Conservation (phyloP, 2,113 vertebrate species). For the Cygnus atratus region DNA sequence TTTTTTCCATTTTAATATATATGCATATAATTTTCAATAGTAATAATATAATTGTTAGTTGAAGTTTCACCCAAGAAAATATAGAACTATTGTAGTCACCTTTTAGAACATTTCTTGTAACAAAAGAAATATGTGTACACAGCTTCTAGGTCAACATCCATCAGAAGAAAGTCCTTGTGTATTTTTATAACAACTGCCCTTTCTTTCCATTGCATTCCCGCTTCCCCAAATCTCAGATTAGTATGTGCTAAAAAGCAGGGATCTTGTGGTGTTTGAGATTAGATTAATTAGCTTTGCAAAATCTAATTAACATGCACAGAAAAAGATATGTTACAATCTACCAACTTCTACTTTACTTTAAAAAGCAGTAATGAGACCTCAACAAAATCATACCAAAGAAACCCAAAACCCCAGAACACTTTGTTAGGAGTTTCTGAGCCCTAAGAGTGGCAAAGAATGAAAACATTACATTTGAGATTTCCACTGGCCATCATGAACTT, state of each 20-base stretch:
- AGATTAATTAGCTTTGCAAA: conserved; percentile 10
- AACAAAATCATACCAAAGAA: background rate
- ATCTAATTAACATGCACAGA: background rate
- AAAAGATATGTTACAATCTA: background rate
- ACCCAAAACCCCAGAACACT: background rate
- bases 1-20: background rate
- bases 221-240: background rate
- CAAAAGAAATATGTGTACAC: conserved; percentile 43
- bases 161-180: background rate
- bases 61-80: conserved; percentile 3
- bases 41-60: background rate
- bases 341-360: background rate
- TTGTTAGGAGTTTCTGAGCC: background rate
- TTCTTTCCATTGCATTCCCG: background rate
- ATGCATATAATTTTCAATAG: background rate
- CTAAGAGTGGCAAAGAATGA: background rate
- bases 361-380: conserved; percentile 25
- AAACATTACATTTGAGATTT: conserved; percentile 44
- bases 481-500: conserved; percentile 22
- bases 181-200: conserved; percentile 10
- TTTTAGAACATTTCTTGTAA: conserved; percentile 37
- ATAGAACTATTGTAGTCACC: background rate
- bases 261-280: conserved; percentile 22
- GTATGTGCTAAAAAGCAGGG: background rate
- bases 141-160: conserved; percentile 36